Evolutionary conservation across 2,888 invertebrate genomes (phyloP).

Genomic region (Hermodice carunculata): DNA sequence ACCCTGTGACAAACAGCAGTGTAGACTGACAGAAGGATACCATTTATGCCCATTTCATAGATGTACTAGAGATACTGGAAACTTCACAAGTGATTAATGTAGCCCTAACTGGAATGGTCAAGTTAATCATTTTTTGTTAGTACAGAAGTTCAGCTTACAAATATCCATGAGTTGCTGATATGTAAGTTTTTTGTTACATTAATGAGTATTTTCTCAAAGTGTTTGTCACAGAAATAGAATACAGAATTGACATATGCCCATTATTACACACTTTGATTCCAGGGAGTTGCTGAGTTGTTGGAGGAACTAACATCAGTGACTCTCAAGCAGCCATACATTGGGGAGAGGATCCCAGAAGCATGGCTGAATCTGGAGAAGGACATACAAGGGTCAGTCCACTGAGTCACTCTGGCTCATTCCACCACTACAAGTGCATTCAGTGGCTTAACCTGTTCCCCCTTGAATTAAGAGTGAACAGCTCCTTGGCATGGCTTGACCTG

Average conservation of each 20-base stretch:
- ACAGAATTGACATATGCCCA: not conserved
- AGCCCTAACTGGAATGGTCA: too few species aligned
- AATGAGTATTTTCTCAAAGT: not conserved
- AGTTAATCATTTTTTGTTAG: too few species aligned
- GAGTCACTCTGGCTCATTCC: too few species aligned
- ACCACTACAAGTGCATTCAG: too few species aligned
- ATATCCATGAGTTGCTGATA: not conserved
- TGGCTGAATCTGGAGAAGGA: constrained; percentile 39
- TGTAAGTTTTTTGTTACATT: not conserved
- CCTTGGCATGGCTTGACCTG: too few species aligned
- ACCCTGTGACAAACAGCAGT: too few species aligned
- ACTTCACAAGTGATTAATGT: too few species aligned
- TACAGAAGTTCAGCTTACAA: too few species aligned
- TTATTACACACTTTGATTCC: not conserved
- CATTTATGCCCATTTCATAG: too few species aligned
- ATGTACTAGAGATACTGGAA: too few species aligned
- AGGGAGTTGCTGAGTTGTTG: constrained; percentile 34
- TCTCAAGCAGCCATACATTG: constrained; percentile 39
- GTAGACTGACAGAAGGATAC: too few species aligned
- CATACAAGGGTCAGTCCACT: constrained; percentile 26
- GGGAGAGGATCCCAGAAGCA: constrained; percentile 39
- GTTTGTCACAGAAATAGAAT: not conserved
- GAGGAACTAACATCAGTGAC: constrained; percentile 28
- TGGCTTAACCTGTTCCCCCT: constrained; percentile 42
- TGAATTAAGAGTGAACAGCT: too few species aligned